A percentile compares a stretch with the other conserved stretches of the same genome.
Evolutionary conservation across 1,140 invertebrate species (phyloP).

Genomic region (Zaprionus vittiger): DNA sequence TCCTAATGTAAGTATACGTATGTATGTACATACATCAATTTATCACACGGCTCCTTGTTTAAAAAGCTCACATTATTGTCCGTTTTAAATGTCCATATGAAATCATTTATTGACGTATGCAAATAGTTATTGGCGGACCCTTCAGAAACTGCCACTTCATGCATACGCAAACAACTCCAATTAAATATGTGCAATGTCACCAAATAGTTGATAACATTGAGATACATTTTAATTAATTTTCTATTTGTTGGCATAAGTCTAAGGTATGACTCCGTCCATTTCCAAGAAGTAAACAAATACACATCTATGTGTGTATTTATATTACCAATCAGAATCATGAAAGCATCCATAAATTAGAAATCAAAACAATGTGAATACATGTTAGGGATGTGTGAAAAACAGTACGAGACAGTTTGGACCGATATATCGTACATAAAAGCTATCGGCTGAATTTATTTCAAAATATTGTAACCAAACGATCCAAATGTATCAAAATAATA

Average conservation of each 20-base stretch:
- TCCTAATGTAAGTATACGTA: not conserved
- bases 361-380: not conserved
- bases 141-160: slow-evolving; percentile 1
- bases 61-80: not conserved
- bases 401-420: not conserved
- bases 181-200: not conserved
- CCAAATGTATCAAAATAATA: no score
- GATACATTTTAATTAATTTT: not conserved
- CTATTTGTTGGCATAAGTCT: not conserved
- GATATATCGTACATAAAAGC: not conserved
- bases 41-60: not conserved
- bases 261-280: not conserved
- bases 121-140: not conserved
- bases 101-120: not conserved
- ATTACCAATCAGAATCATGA: not conserved
- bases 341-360: slow-evolving; percentile 9
- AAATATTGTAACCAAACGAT: no score
- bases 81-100: not conserved
- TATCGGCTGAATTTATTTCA: not conserved
- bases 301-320: not conserved
- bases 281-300: not conserved
- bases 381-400: not conserved
- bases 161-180: not conserved
- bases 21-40: not conserved
- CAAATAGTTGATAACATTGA: not conserved